Percentiles rank a stretch among this genome's conserved stretches.
Conservation (phyloP, 2,113 vertebrate genomes). For the Craseonycteris thonglongyai region DNA sequence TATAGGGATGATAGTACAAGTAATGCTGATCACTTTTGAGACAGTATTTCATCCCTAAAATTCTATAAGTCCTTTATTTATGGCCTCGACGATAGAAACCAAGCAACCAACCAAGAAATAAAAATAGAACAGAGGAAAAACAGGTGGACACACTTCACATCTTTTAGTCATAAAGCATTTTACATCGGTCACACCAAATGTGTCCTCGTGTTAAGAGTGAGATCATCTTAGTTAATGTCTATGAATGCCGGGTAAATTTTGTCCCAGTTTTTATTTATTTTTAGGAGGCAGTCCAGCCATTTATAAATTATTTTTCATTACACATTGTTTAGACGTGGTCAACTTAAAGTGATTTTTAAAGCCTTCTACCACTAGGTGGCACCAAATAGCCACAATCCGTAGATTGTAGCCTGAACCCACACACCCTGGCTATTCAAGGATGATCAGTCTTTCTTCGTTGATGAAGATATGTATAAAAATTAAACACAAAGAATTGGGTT, state of each 20-base stretch:
- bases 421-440: not conserved
- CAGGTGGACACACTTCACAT: not conserved
- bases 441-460: not conserved
- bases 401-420: not conserved
- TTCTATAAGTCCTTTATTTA: fast-evolving
- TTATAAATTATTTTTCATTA: not conserved
- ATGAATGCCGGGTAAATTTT: not conserved
- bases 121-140: not conserved
- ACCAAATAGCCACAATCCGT: conserved; percentile 70
- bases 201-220: not conserved
- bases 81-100: fast-evolving
- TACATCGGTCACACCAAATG: not conserved
- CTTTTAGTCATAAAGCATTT: not conserved
- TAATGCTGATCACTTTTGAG: fast-evolving
- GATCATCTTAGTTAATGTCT: not conserved
- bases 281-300: not conserved
- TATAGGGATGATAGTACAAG: not conserved
- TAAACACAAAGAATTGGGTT: not conserved
- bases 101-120: not conserved
- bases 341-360: conserved; percentile 48
- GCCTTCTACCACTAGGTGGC: conserved; percentile 74
- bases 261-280: not conserved
- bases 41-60: fast-evolving
- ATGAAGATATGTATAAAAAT: conserved; percentile 17
- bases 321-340: conserved; percentile 26